Base-by-base conservation (phyloP, 2,797 vertebrate genomes). In the Zalophus californianus region DNA sequence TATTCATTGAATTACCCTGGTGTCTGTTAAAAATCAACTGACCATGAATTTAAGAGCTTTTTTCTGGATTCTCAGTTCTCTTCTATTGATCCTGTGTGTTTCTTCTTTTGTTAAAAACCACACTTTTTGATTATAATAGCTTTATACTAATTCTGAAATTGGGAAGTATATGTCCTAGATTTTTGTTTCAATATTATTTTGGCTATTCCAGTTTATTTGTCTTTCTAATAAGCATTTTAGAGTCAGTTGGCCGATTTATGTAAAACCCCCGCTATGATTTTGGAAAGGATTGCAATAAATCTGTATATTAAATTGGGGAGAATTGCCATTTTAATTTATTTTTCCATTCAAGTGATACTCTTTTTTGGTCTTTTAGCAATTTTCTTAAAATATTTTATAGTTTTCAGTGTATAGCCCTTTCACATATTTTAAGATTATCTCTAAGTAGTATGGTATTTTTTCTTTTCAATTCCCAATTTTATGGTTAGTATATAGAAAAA, bases 161-260 rank as follows among this genome's bases (percentile, higher is more conserved):
- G 20, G 25, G 7, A 60, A 70, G 41, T 38, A 0, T 60, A 83
- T 62, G 35, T 54, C 11, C 15, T 95, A 44, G 35, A 54, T 4
- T 93, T 88, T 88, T 84, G 18, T 79, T 95, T 87, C 20, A 64
- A 6, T 79, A 83, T 90, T 77, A 70, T 83, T 93, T 77, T 86
- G 75, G 18, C 35, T 91, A 73, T 83, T 62, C 48, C 25, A 15
- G n/a, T 52, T 79, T 86, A 73, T 82, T 84, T 41, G 50, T 56
- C 21, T 78, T 93, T 73, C 14, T 5, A 50, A 23, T 88, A 50
- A n/a, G 50, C 2, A 78, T 84, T 72, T 90, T 77, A 77, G 29
- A 86, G 73, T 93, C 58, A 78, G 14, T 20, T 87, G 90, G 16
- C n/a, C 12, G 88, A 64, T 64, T 64, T 91, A 3, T 78, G 20